Conservation (phyloP, 1,140 invertebrate genomes). For the Tetragnatha versicolor region DNA sequence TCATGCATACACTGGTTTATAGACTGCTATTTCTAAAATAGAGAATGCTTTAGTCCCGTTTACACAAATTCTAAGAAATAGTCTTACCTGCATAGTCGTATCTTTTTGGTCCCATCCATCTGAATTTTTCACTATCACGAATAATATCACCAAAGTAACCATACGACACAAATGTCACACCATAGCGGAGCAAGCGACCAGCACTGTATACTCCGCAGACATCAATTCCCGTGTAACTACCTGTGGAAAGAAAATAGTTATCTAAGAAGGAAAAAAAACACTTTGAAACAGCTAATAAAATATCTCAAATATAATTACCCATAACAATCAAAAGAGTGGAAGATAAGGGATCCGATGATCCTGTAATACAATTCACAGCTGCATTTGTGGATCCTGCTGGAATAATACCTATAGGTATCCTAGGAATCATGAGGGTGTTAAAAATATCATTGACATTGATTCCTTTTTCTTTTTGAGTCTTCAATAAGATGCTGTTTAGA, state of each 20-base stretch:
- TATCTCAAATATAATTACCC: conserved; percentile 65
- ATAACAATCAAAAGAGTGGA: conserved; percentile 83
- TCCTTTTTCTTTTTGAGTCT: conserved; percentile 65
- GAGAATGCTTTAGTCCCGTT: too few relatives aligned
- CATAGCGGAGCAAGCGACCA: conserved; percentile 73
- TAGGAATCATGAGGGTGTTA: conserved; percentile 69
- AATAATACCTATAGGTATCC: conserved; percentile 76
- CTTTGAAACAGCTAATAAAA: not conserved
- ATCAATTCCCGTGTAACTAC: conserved; percentile 66
- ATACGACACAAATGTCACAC: conserved; percentile 83
- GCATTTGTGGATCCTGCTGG: conserved; percentile 69
- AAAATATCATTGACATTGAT: conserved; percentile 72
- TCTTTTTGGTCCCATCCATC: conserved; percentile 88
- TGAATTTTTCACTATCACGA: conserved; percentile 79
- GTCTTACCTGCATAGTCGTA: conserved; percentile 78
- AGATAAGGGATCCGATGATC: conserved; percentile 82
- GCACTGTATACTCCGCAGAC: conserved; percentile 78
- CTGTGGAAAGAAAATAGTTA: conserved; percentile 38
- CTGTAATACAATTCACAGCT: conserved; percentile 67
- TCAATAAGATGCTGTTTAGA: conserved; percentile 76
- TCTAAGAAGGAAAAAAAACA: not conserved
- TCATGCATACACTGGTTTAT: too few relatives aligned
- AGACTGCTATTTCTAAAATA: too few relatives aligned
- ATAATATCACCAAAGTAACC: conserved; percentile 89
- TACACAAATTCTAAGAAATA: not conserved